phyloP scores from a whole-genome alignment of 2,797 vertebrate genomes.

The Rhodeus uyekii region DNA sequence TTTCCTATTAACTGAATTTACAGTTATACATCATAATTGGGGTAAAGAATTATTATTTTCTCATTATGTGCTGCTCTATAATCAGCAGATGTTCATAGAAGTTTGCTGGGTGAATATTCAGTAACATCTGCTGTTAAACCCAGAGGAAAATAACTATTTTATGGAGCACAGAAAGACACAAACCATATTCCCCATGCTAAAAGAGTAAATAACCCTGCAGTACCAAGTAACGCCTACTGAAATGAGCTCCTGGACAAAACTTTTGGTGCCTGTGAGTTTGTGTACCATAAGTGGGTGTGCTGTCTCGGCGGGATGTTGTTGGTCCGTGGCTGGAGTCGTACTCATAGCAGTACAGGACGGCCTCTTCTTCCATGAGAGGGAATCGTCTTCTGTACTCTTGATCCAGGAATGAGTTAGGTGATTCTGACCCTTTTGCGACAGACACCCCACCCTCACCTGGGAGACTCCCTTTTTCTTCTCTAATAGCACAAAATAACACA shows the following conservation, averaged over 20 bases:
- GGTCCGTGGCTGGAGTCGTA: conserved; percentile 84
- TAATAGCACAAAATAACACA: conserved; percentile 59
- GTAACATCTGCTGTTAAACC: conserved; percentile 12
- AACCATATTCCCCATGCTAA: neutral
- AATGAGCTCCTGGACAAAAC: neutral
- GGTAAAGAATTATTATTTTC: neutral
- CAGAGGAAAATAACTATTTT: neutral
- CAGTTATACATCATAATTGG: neutral
- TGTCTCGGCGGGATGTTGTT: conserved; percentile 83
- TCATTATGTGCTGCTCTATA: neutral
- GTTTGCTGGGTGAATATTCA: conserved; percentile 13
- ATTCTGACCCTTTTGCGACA: conserved; percentile 91
- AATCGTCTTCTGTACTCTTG: conserved; percentile 90
- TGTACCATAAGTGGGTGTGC: conserved; percentile 93
- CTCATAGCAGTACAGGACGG: conserved; percentile 91
- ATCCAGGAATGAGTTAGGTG: conserved; percentile 98
- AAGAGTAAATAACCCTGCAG: neutral
- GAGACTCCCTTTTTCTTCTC: conserved; percentile 90
- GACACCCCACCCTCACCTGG: conserved; percentile 84
- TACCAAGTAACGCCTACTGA: neutral
- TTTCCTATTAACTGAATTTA: neutral
- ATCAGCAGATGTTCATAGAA: conserved; percentile 7
- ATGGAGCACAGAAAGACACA: neutral
- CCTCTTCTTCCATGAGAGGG: conserved; percentile 90
- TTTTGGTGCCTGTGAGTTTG: neutral